Base-by-base conservation (phyloP, 2,113 vertebrate species). In the Oostethus manadensis region DNA sequence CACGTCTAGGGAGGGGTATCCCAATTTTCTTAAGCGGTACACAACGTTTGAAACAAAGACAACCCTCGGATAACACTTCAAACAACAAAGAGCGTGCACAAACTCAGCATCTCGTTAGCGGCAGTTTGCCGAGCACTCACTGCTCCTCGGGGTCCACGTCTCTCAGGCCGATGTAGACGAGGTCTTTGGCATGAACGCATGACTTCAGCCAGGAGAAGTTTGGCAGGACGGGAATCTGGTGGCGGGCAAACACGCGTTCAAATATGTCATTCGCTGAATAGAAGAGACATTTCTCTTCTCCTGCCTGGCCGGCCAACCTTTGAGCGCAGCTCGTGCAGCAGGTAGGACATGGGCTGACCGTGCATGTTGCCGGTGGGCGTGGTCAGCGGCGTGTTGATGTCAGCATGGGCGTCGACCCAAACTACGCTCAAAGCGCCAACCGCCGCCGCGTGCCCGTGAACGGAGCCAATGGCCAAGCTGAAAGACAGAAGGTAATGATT, bases 341-440 rank as follows among this genome's bases (percentile, higher is more conserved):
- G 84, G 79, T 75, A 87, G 1, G 89, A 87, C 81, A 90, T 6
- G 0, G 89, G 65, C 77, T 92, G 90, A 0, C 90, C 90, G 18
- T 92, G 90, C 44, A 92, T 44, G 76, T 91, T 91, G 21, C 90
- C 90, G 0, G 89, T 89, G 10, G 75, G 49, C 1, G 81, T 71
- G 62, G 80, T 89, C 51, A 88, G 72, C 0, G 90, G 89, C 1
- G 89, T 92, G 85, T 92, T 90, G 71, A 92, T 84, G 75, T 92
- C 90, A 0, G 90, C 87, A 26, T 92, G 90, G 29, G 90, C 90
- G 26, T 92, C 90, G 16, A 92, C 90, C 90, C 90, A 92, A 14
- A 92, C 74, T 4, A 92, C 75, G 35, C 86, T 83, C 54, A 91
- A 56, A 17, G 72, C 63, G 1, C 72, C 79, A 4, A 81, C 73